These are phyloP conservation scores for human (Homo sapiens) DNA, from an alignment of 2,113 vertebrate genomes.

Conservation along the genomic window GRCh38 chr1:201449001-201449500, in stretches of 20 bases:
- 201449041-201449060: neutral
- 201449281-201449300: neutral
- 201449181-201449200: conserved; percentile 51
- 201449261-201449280: neutral
- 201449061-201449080: conserved; percentile 9
- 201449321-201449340: neutral
- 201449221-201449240: conserved; percentile 16
- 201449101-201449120: neutral
- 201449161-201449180: conserved; percentile 27
- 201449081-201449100: neutral
- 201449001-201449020: neutral
- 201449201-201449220: conserved; percentile 59
- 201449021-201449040: neutral
- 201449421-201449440: neutral
- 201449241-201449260: conserved; percentile 31
- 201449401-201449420: neutral
- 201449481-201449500: too few species aligned
- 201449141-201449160: neutral
- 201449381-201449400: neutral
- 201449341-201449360: neutral
- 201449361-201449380: too few species aligned
- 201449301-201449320: neutral
- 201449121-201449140: conserved; percentile 57
- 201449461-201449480: neutral
- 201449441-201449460: accelerated